phyloP scores from a whole-genome alignment of 2,797 vertebrate genomes.

The Nannoperca australis region DNA sequence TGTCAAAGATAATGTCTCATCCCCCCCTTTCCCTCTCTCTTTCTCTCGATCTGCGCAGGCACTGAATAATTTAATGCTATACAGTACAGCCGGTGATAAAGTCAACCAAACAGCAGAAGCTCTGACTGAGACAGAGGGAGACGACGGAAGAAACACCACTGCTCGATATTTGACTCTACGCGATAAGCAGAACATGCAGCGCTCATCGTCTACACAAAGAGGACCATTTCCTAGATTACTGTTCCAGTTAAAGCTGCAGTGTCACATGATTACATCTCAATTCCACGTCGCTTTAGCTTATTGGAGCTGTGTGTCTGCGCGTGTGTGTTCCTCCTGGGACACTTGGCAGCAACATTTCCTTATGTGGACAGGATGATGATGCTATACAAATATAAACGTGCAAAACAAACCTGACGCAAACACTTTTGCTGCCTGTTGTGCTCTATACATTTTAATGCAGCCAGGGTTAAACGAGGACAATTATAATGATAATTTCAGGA shows the following conservation, averaged over 20 bases:
- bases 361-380: neutral
- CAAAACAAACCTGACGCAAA: neutral
- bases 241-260: conserved; percentile 36
- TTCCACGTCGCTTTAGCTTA: neutral
- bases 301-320: neutral
- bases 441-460: neutral
- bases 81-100: conserved; percentile 73
- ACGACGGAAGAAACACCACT: conserved; percentile 46
- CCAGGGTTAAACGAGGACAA: neutral
- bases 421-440: neutral
- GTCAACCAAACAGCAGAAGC: conserved; percentile 60
- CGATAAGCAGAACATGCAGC: conserved; percentile 51
- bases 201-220: conserved; percentile 46
- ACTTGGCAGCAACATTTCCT: conserved; percentile 1
- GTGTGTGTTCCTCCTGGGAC: neutral
- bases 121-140: conserved; percentile 54
- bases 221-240: conserved; percentile 45
- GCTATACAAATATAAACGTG: too few species aligned
- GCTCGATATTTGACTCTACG: conserved; percentile 59
- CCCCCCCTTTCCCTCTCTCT: conserved; percentile 13
- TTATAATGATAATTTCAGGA: neutral
- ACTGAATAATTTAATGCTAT: conserved; percentile 79
- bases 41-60: conserved; percentile 58
- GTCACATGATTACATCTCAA: conserved; percentile 39
- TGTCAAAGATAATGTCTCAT: conserved; percentile 63